Conservation (phyloP, 2,797 vertebrate genomes). For the Acropternis orthonyx region DNA sequence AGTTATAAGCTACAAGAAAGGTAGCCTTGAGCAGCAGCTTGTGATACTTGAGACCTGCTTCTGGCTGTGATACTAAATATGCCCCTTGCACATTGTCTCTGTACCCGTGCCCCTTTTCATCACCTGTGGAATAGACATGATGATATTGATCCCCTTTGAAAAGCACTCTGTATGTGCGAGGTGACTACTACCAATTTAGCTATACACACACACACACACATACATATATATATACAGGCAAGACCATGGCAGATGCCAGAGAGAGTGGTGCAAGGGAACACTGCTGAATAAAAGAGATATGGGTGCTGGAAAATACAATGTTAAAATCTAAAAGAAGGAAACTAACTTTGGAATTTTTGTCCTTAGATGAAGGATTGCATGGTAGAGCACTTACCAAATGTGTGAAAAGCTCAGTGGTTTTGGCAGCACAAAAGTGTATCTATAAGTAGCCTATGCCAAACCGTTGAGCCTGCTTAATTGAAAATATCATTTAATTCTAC, state of each 20-base stretch:
- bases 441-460: neutral
- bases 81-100: neutral
- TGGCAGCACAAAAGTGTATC: neutral
- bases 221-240: accelerated
- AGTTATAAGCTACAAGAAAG: neutral
- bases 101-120: neutral
- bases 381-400: neutral
- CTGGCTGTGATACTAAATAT: neutral
- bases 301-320: neutral
- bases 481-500: neutral
- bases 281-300: neutral
- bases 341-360: neutral
- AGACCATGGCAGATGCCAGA: neutral
- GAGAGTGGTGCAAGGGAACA: neutral
- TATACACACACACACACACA: no score
- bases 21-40: neutral
- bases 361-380: neutral
- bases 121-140: neutral
- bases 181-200: neutral
- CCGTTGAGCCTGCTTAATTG: neutral
- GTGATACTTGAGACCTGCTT: neutral
- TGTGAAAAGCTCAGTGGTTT: neutral
- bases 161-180: neutral
- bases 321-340: neutral
- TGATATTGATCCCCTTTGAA: neutral